Evolutionary conservation across 2,888 invertebrate genomes (phyloP), one percentile per base, ranked within the genome.

Genomic region (Pristionchus entomophagus): DNA sequence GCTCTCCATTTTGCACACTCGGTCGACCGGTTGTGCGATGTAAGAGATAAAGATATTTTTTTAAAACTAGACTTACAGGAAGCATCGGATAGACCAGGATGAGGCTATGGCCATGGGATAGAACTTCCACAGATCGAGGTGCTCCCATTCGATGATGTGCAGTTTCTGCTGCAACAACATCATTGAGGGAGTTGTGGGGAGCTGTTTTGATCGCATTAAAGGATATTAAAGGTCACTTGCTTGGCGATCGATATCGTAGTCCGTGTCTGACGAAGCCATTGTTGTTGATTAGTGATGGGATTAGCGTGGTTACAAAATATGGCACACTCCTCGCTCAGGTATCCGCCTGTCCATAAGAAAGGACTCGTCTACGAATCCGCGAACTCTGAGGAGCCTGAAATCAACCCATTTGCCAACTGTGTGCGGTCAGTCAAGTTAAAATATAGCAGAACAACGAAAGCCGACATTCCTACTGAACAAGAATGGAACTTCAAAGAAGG

Each of bases 141-240:
- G 93, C 65, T 92, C 90, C 93, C 93, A 93, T 89, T 92, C 91
- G 32, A 93, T 92, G 29, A 93, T 90, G 77, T 90, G 88, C 49
- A 93, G 86, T 83, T 90, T 89, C 26, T 88, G 69, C 84, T 84
- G 73, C 78, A 85, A 69, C 38, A 69, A 19, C 38, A n/a, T n/a
- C 38, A 41, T 38, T 69, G 22, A 41, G 10, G 22, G 22, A 22
- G 19, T 22, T 14, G 10, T 22, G n/a, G 17, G 14, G 35, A 3
- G 69, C 17, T 19, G 6, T 10, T 14, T 10, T 6, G 45, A 45
- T 65, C 65, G 59, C 6, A 59, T n/a, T 49, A 22, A 81, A 56
- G 14, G 26, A 51, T 17, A 38, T 12, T 32, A 22, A 35, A 26
- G 29, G 8, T 14, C 49, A 32, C 78, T 14, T 62, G 62, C 83